Conservation (phyloP, 2,113 vertebrate genomes). For the Amphiprion percula region DNA sequence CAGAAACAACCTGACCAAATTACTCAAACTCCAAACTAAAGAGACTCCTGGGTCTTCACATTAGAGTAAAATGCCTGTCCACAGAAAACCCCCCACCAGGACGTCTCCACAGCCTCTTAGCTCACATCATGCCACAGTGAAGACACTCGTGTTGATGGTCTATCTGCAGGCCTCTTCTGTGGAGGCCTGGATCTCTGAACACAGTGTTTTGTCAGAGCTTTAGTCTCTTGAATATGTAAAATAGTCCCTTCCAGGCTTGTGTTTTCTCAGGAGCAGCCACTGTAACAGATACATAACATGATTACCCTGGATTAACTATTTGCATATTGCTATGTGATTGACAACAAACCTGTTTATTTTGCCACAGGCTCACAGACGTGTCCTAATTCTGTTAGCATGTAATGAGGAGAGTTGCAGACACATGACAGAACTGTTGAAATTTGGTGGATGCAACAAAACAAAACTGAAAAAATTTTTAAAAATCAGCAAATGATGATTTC, state of each 20-base stretch:
- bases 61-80: constrained; percentile 17
- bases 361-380: constrained; percentile 39
- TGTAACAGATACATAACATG: constrained; percentile 75
- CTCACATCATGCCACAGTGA: constrained; percentile 25
- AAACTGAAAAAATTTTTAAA: neutral
- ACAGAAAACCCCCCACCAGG: constrained; percentile 15
- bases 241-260: constrained; percentile 57
- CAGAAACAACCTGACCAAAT: neutral
- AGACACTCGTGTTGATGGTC: constrained; percentile 40
- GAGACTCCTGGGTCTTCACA: constrained; percentile 26
- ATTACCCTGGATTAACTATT: constrained; percentile 73
- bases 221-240: constrained; percentile 72
- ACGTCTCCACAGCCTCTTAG: constrained; percentile 25
- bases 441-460: neutral
- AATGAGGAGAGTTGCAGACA: constrained; percentile 8
- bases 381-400: constrained; percentile 27
- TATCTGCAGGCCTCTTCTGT: constrained; percentile 64
- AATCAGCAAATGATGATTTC: constrained; percentile 19
- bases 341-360: constrained; percentile 31
- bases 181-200: constrained; percentile 53
- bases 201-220: constrained; percentile 67
- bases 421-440: constrained; percentile 10
- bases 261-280: constrained; percentile 56
- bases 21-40: constrained; percentile 12
- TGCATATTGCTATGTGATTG: constrained; percentile 55